A percentile compares a stretch with the other conserved stretches of the same genome.
These are phyloP conservation scores for Syngnathus floridae DNA, from an alignment of 2,113 vertebrate genomes.

Conservation along the genomic window DNA sequence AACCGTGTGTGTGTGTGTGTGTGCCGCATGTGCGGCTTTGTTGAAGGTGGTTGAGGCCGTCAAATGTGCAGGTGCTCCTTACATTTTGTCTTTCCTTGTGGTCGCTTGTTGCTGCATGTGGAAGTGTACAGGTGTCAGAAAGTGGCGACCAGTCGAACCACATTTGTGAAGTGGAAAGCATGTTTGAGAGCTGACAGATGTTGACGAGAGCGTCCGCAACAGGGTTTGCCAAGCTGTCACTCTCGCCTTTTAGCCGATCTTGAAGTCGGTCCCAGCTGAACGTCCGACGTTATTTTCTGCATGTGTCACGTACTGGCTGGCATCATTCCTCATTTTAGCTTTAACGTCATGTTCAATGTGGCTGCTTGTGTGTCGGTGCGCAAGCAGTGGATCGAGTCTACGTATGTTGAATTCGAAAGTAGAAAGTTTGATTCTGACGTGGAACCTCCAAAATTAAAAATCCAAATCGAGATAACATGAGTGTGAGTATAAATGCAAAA, in stretches of 20 bases:
- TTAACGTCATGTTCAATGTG: too few species aligned
- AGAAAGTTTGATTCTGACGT: too few species aligned
- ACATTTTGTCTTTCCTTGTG: slow-evolving; percentile 12
- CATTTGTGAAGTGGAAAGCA: slow-evolving; percentile 3
- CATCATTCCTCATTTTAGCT: too few species aligned
- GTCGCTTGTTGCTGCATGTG: neutral
- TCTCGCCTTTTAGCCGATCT: slow-evolving; percentile 27
- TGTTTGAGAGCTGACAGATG: slow-evolving; percentile 18
- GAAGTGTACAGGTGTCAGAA: neutral
- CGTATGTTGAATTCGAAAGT: too few species aligned
- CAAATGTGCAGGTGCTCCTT: slow-evolving; percentile 41
- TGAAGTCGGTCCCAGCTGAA: slow-evolving; percentile 39
- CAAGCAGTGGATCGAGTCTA: too few species aligned
- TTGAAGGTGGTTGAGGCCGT: neutral
- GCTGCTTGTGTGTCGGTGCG: too few species aligned
- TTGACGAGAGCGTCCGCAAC: neutral
- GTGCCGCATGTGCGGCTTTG: slow-evolving; percentile 46
- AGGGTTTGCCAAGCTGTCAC: slow-evolving; percentile 15
- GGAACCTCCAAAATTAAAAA: neutral
- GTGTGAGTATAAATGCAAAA: neutral
- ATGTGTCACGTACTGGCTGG: too few species aligned
- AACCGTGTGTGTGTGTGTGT: neutral
- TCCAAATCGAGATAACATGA: too few species aligned
- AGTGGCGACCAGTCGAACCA: neutral
- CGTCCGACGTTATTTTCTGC: neutral